Evolutionary conservation across 30 jellyfish, hydroid and myxozoan species (phyloP).

Genomic region (Aurelia coerulea): DNA sequence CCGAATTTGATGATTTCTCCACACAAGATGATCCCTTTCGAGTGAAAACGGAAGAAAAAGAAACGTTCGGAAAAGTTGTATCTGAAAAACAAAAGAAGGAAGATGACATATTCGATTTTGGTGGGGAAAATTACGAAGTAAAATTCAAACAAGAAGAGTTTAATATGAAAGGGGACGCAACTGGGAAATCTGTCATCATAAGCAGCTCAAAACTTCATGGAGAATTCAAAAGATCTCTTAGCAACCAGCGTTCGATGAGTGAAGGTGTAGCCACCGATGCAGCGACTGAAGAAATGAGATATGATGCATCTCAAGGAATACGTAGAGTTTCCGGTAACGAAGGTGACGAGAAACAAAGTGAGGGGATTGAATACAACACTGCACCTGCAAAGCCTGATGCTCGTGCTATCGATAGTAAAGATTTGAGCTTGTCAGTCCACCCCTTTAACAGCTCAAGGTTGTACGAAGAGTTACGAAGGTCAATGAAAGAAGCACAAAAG

Average conservation of each 20-base stretch:
- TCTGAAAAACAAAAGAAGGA: too few species aligned
- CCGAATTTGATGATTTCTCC: too few species aligned
- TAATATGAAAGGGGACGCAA: background rate
- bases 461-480: slow-evolving; percentile 52
- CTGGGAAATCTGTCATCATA: background rate
- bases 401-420: background rate
- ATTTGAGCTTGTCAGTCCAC: background rate
- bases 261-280: background rate
- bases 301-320: background rate
- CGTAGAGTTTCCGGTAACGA: background rate
- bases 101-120: background rate
- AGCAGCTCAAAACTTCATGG: background rate
- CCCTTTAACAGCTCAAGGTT: slow-evolving; percentile 44
- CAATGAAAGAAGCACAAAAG: slow-evolving; percentile 46
- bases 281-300: background rate
- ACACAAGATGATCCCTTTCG: too few species aligned
- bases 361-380: too few species aligned
- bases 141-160: background rate
- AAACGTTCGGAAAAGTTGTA: too few species aligned
- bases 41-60: too few species aligned
- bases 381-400: too few species aligned
- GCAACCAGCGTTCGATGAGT: background rate
- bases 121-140: background rate
- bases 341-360: background rate
- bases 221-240: background rate